A percentile compares a stretch with the other conserved stretches of the same genome.
These are phyloP conservation scores for Stomatorhinus ivindoensis DNA, from an alignment of 2,113 vertebrate species.

Conservation along the genomic window DNA sequence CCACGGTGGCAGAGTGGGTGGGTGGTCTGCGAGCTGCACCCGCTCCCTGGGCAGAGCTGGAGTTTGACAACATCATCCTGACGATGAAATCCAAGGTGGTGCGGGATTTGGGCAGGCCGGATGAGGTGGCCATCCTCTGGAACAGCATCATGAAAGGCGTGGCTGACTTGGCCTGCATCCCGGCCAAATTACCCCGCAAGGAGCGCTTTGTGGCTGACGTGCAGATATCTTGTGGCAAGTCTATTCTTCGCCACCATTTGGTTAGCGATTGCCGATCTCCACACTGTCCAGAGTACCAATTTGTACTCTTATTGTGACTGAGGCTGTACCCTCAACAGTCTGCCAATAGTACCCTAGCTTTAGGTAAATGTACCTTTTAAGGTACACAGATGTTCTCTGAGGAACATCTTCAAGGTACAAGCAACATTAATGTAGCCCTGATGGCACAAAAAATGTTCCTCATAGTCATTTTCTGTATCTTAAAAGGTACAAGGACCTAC, in stretches of 20 bases:
- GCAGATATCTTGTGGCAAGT: conserved; percentile 66
- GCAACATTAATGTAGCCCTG: no score
- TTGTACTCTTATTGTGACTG: background rate
- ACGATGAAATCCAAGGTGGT: conserved; percentile 56
- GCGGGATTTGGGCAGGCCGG: conserved; percentile 49
- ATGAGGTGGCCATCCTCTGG: conserved; percentile 60
- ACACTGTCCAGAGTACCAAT: background rate
- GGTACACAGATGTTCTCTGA: no score
- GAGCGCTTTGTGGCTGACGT: conserved; percentile 72
- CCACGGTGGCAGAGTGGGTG: conserved; percentile 50
- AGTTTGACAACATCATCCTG: conserved; percentile 69
- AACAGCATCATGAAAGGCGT: conserved; percentile 60
- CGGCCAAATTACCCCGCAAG: conserved; percentile 62
- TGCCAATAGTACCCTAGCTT: no score
- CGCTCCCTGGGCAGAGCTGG: conserved; percentile 69
- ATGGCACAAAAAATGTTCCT: background rate
- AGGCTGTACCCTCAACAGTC: no score
- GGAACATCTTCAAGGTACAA: no score
- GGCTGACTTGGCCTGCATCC: conserved; percentile 58
- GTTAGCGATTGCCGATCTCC: background rate
- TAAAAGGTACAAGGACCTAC: background rate
- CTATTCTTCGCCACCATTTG: background rate
- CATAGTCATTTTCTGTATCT: background rate
- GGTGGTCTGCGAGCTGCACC: conserved; percentile 45
- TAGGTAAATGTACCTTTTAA: no score